Percentiles rank a stretch among this genome's conserved stretches.
These are phyloP conservation scores for Polydrusus pterygomalis DNA, from an alignment of 2,888 invertebrate genomes.

Conservation along the genomic window DNA sequence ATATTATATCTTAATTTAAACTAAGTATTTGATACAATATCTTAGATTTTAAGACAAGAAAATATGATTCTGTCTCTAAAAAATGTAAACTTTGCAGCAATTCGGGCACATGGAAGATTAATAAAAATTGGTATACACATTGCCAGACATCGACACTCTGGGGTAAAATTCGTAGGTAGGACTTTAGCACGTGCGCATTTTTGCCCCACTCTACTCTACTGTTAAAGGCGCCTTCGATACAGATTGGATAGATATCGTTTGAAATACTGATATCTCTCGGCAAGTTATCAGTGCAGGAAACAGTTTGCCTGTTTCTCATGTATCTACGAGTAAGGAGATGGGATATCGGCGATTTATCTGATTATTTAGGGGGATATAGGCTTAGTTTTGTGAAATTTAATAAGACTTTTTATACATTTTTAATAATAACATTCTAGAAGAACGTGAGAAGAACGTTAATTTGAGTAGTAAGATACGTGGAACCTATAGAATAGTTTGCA, in stretches of 20 bases:
- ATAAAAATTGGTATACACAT: too few species aligned
- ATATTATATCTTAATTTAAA: too few species aligned
- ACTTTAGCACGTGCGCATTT: too few species aligned
- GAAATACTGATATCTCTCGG: conserved; percentile 23
- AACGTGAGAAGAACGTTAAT: conserved; percentile 25
- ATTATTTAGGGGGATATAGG: conserved; percentile 23
- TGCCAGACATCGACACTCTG: too few species aligned
- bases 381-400: conserved; percentile 20
- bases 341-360: conserved; percentile 20
- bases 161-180: too few species aligned
- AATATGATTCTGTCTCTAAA: too few species aligned
- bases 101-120: too few species aligned
- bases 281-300: conserved; percentile 10
- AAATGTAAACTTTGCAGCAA: too few species aligned
- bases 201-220: too few species aligned
- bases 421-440: conserved; percentile 15
- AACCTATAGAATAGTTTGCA: too few species aligned
- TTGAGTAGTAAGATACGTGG: neutral
- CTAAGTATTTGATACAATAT: too few species aligned
- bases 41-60: too few species aligned
- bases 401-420: conserved; percentile 6
- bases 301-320: conserved; percentile 5
- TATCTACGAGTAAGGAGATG: conserved; percentile 16
- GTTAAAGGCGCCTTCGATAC: neutral
- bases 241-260: neutral